Base-by-base conservation (phyloP, 2,888 invertebrate genomes). In the Taphrorychus bicolor region DNA sequence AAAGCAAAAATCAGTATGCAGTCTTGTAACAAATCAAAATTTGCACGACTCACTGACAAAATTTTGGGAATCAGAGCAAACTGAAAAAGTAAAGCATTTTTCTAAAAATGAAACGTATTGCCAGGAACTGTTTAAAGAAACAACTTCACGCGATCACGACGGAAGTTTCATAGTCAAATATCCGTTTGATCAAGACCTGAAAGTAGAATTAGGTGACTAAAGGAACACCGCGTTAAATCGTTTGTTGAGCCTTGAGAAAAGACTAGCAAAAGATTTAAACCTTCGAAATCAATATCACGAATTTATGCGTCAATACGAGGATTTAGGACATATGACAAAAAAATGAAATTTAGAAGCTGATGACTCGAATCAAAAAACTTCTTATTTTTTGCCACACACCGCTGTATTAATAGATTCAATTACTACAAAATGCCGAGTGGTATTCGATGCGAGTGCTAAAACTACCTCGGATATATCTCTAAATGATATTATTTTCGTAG, bases 351-450 rank as follows among this genome's bases (percentile, higher is more conserved):
- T 45, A 41, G 40, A 42, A 7, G 23, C 11, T 11, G 16, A 51
- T 41, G 22, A 41, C 23, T 51, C 63, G n/a, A 53, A 59, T 17
- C 23, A 58, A 59, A 52, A 66, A 24, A 19, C 5, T 16, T 62
- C 63, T 18, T 71, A 62, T 59, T 58, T 66, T 42, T 48, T 66
- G 52, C 69, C 69, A 3, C 69, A 71, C 52, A 57, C 56, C 14
- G 66, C 70, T n/a, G 68, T 69, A 22, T 23, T 70, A 1, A 18
- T 53, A 22, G 48, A 59, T 48, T 59, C 59, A 23, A 14, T 48
- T 5, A 70, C 69, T 5, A 70, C 65, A 4, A 52, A 61, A 40
- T 70, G 66, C 22, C 18, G 69, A n/a, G 70, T 70, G n/a, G 70
- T 70, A 5, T 70, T 68, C 23, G 70, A 70, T 16, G 66, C 59